Base-by-base conservation (phyloP, 1,140 invertebrate genomes). In the Drosophila neocordata region DNA sequence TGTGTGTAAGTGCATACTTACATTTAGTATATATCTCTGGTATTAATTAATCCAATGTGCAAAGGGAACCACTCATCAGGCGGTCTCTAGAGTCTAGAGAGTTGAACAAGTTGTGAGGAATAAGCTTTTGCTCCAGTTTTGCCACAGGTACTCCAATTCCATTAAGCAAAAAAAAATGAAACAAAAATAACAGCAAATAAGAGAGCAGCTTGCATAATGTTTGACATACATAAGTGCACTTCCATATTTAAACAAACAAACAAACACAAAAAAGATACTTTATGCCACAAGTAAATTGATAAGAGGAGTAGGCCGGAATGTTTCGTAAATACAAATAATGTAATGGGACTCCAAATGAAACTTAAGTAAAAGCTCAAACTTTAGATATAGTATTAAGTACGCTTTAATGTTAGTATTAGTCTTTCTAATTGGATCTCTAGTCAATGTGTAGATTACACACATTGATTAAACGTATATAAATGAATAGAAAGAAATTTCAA, bases 1-100 rank as follows among this genome's bases (percentile, higher is more conserved):
- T n/a, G 11, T 44, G 41, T 18, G 7, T 15, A 20, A 48, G 41
- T 20, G 18, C 15, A 7, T 48, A 48, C 9, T 48, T 48, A 3
- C n/a, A 20, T 48, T 48, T 11, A 48, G 18, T 9, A 4, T 48
- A 48, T 48, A 48, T 48, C 41, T 48, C 41, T 20, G 24, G 61
- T 77, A 84, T 84, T 85, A 85, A 85, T 85, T 85, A 85, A 80
- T 68, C 63, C 70, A 59, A 48, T 48, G 9, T 41, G 51, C 53
- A 37, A 63, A 48, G 31, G n/a, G 44, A 65, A 48, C 41, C 41
- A 11, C 41, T 48, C 41, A 20, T 20, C 13, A 9, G 13, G 41
- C 8, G 18, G 41, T 20, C 41, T 48, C 15, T 1, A 48, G 41
- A 11, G 15, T 48, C 15, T 1, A 48, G 41, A 11, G 15, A 63